Evolutionary conservation across 2,797 vertebrate genomes (phyloP).

Genomic region (Rhyacichthys aspro): DNA sequence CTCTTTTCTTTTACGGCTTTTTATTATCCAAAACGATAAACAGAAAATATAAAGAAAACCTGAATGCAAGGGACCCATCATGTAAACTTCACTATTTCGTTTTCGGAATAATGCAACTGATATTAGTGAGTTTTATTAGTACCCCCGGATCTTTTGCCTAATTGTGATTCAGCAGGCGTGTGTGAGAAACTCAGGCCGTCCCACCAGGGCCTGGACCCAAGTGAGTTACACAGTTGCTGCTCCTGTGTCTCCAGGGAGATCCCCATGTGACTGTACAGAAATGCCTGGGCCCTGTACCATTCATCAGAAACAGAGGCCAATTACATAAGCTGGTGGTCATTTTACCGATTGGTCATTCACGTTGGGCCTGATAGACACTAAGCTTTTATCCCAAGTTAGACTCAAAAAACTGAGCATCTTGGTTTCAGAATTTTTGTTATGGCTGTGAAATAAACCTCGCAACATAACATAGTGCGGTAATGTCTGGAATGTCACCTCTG

Average conservation of each 20-base stretch:
- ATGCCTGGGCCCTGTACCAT: constrained; percentile 55
- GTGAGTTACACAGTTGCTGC: constrained; percentile 57
- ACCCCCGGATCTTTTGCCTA: constrained; percentile 41
- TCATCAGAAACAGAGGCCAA: constrained; percentile 32
- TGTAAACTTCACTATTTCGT: constrained; percentile 10
- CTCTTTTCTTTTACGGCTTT: constrained; percentile 32
- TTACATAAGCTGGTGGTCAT: constrained; percentile 49
- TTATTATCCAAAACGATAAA: constrained; percentile 37
- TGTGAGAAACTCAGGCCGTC: constrained; percentile 62
- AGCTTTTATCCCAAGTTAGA: constrained; percentile 34
- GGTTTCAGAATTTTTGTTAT: constrained; percentile 34
- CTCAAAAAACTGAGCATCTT: constrained; percentile 9
- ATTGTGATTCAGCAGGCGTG: constrained; percentile 72
- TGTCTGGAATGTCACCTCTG: constrained; percentile 45
- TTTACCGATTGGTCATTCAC: constrained; percentile 50
- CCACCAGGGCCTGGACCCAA: constrained; percentile 37
- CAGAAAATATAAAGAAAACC: constrained; percentile 8
- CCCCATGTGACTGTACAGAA: constrained; percentile 41
- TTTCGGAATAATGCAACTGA: constrained; percentile 1
- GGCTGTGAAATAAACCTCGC: constrained; percentile 23
- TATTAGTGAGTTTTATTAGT: constrained; percentile 6
- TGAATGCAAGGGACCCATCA: constrained; percentile 24
- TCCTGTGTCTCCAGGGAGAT: constrained; percentile 69
- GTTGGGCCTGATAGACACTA: not conserved
- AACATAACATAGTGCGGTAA: not conserved